Base-by-base conservation (phyloP, 2,113 vertebrate species). In the Mionectes macconnelli region DNA sequence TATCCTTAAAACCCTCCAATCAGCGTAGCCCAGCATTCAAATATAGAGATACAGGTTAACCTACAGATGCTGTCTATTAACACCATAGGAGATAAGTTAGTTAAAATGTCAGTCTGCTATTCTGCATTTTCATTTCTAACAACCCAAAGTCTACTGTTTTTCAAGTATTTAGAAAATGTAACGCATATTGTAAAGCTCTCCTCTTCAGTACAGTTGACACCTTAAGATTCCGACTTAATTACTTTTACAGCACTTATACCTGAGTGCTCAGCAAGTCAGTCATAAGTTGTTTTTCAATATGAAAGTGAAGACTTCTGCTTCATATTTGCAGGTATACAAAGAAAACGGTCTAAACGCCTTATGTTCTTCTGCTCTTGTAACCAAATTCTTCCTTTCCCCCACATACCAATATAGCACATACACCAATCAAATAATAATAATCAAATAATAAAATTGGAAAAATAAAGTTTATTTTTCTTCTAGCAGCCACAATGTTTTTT, bases 321-420 rank as follows among this genome's bases (percentile, higher is more conserved):
- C 40, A 27, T 7, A 7, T 9, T 52, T 21, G 31, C 8, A 84
- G 8, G 14, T n/a, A 69, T 4, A 22, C 0, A 5, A 84, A 23
- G 39, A 63, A 87, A 86, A 59, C 6, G 23, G 60, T 90, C 24
- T 70, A 56, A 84, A 53, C 18, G 75, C 85, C 33, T 72, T 55
- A 45, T 1, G 5, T 28, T 59, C 8, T 42, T 68, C 47, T 56
- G 27, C 25, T 84, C 33, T 59, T 70, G 6, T 35, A 11, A 56
- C 31, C 40, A 86, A 52, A 45, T 56, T 47, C 55, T 62, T 87
- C 39, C 12, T 74, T 55, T 93, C n/a, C 23, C 25, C 37, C 23
- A n/a, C 7, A 31, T 56, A 73, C 33, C 13, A 47, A 62, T 5
- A 45, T 0, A n/a, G 13, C 9, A 53, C 3, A n/a, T 25, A 47